A percentile compares a stretch with the other conserved stretches of the same genome.
Evolutionary conservation across 2,888 invertebrate genomes (phyloP).

Genomic region (Pasiphila rectangulata): DNA sequence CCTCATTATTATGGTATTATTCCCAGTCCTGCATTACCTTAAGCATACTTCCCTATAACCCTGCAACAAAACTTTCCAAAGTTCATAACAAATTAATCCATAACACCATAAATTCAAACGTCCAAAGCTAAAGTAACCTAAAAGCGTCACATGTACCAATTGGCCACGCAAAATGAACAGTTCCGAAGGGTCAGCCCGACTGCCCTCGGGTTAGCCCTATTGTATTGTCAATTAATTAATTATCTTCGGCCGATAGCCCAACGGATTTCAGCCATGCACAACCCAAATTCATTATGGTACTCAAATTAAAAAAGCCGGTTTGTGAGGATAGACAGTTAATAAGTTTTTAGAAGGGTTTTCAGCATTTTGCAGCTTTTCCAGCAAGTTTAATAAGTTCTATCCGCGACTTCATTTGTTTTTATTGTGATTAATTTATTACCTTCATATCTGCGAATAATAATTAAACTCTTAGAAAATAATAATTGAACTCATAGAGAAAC

Average conservation of each 20-base stretch:
- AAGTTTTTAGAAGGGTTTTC: no score
- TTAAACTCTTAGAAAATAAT: no score
- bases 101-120: constrained; percentile 32
- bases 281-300: constrained; percentile 55
- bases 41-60: background rate
- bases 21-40: no score
- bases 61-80: background rate
- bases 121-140: constrained; percentile 27
- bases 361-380: background rate
- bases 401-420: no score
- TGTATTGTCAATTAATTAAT: constrained; percentile 74
- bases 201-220: constrained; percentile 36
- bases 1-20: no score
- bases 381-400: background rate
- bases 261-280: constrained; percentile 42
- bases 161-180: constrained; percentile 57
- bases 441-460: no score
- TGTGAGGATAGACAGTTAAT: background rate
- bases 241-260: constrained; percentile 54
- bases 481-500: no score
- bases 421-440: no score
- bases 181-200: constrained; percentile 28
- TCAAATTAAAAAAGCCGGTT: constrained; percentile 6
- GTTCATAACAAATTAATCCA: constrained; percentile 17
- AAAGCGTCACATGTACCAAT: constrained; percentile 50